Percentiles rank a stretch among this genome's conserved stretches.
phyloP scores from a whole-genome alignment of 2,113 vertebrate genomes.

The Nyctereutes procyonoides region DNA sequence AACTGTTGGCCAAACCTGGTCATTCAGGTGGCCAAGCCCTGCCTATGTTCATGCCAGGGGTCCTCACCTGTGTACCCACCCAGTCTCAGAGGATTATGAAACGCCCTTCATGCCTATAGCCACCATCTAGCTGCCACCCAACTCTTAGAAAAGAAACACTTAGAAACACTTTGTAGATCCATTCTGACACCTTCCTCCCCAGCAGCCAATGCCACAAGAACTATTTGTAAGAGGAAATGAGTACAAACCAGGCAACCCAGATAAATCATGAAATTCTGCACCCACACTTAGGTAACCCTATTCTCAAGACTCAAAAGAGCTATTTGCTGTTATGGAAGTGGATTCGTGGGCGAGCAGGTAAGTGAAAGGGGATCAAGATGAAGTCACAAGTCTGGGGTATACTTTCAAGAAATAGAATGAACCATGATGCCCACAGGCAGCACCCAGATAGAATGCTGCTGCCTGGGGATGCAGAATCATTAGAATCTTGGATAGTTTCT shows the following conservation, averaged over 20 bases:
- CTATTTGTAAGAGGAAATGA: slow-evolving; percentile 56
- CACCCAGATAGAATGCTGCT: neutral
- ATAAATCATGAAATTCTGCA: slow-evolving; percentile 77
- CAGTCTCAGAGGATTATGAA: neutral
- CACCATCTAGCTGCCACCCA: neutral
- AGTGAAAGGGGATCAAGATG: slow-evolving; percentile 54
- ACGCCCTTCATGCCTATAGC: neutral
- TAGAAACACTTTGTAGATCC: neutral
- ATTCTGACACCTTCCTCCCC: slow-evolving; percentile 23
- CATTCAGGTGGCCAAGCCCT: neutral
- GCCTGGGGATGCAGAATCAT: neutral
- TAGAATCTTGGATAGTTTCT: neutral
- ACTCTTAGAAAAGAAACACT: neutral
- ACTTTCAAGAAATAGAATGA: neutral
- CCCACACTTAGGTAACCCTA: slow-evolving; percentile 77
- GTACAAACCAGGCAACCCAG: slow-evolving; percentile 53
- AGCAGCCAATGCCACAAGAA: slow-evolving; percentile 3
- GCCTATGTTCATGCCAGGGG: neutral
- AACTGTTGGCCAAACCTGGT: neutral
- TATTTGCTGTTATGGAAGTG: slow-evolving; percentile 77
- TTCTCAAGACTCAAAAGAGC: slow-evolving; percentile 74
- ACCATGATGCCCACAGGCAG: neutral
- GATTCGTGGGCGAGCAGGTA: slow-evolving; percentile 5
- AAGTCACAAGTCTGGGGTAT: neutral
- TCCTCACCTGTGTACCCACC: neutral